A percentile compares a stretch with the other conserved stretches of the same genome.
These are phyloP conservation scores for Centropus unirufus DNA, from an alignment of 2,113 vertebrate genomes.

Conservation along the genomic window DNA sequence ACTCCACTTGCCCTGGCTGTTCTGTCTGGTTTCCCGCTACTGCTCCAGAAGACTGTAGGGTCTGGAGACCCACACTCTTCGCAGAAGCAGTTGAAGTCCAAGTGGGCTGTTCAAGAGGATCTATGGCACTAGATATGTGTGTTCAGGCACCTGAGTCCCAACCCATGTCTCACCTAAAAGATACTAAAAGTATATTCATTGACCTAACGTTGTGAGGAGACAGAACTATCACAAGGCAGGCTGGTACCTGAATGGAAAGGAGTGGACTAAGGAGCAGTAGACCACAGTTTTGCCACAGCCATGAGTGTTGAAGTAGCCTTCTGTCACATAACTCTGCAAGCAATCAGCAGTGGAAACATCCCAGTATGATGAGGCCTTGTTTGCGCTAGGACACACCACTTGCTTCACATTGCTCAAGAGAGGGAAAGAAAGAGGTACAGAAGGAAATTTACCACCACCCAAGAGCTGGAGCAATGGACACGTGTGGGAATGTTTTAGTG, in stretches of 20 bases:
- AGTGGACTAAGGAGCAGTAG: not conserved
- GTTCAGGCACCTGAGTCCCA: not conserved
- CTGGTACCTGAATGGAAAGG: not conserved
- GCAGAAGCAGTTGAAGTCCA: not conserved
- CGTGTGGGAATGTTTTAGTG: not conserved
- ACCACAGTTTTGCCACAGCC: not conserved
- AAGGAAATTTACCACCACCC: not conserved
- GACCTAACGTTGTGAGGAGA: not conserved
- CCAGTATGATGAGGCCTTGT: not conserved
- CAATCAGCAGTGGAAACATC: not conserved
- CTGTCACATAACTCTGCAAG: not conserved
- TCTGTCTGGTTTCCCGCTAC: not conserved
- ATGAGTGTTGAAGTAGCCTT: fast-evolving
- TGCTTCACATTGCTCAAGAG: not conserved
- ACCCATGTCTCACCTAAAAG: not conserved
- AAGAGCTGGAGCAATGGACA: not conserved
- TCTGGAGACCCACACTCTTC: not conserved
- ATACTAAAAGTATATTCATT: not conserved
- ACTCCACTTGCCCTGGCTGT: not conserved
- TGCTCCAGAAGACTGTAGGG: not conserved
- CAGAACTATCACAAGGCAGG: not conserved
- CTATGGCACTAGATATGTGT: not conserved
- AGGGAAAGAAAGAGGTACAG: not conserved
- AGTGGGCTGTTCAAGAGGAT: not conserved
- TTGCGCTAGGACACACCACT: not conserved